phyloP scores from a whole-genome alignment of 2,113 vertebrate genomes.

The Sminthopsis crassicaudata region DNA sequence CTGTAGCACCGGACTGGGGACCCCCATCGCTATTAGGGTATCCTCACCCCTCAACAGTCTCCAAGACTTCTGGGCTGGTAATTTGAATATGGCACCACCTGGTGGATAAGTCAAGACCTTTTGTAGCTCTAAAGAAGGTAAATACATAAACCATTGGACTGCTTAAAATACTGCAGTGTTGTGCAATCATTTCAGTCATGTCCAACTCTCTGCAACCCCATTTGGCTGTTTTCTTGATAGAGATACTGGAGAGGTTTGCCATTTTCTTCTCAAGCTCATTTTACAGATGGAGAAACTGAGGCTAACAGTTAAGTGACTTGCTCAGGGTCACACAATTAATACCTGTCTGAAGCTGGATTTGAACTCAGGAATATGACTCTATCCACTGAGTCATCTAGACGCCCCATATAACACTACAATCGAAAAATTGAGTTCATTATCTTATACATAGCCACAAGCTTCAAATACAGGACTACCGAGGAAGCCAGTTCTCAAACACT shows the following conservation, averaged over 20 bases:
- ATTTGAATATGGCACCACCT: not conserved
- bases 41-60: too few relatives aligned
- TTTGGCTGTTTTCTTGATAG: not conserved
- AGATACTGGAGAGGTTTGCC: not conserved
- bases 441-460: not conserved
- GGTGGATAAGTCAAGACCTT: not conserved
- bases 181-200: not conserved
- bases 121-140: not conserved
- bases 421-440: not conserved
- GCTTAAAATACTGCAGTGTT: not conserved
- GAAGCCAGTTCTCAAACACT: not conserved
- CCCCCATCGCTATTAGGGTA: too few relatives aligned
- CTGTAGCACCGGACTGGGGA: too few relatives aligned
- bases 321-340: not conserved
- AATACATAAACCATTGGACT: not conserved
- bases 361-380: not conserved
- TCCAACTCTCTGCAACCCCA: not conserved
- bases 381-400: not conserved
- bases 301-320: not conserved
- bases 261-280: not conserved
- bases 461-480: not conserved
- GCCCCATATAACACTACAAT: not conserved
- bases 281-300: not conserved
- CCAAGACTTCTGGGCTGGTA: too few relatives aligned
- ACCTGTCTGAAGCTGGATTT: not conserved